phyloP scores from a whole-genome alignment of 2,797 vertebrate genomes.

The Catharus ustulatus region DNA sequence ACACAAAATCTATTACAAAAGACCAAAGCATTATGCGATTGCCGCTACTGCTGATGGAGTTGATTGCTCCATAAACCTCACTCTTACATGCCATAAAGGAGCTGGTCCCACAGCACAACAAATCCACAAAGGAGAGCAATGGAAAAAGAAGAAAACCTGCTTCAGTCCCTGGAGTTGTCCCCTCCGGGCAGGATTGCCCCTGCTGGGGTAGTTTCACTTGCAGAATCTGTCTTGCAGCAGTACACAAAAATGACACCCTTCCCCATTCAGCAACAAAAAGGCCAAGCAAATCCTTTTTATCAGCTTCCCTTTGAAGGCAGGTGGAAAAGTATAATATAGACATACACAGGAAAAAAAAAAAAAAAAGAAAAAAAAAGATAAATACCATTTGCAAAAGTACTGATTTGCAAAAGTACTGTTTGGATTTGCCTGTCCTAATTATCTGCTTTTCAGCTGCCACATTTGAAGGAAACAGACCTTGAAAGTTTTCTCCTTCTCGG shows the following conservation, averaged over 20 bases:
- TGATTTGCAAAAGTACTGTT: neutral
- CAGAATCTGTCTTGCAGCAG: neutral
- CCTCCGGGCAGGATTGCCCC: neutral
- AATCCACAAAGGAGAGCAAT: neutral
- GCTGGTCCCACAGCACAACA: neutral
- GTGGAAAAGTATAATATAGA: constrained; percentile 26
- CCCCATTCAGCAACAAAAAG: constrained; percentile 28
- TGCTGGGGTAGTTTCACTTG: constrained; percentile 26
- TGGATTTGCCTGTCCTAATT: neutral
- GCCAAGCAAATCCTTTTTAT: constrained; percentile 49
- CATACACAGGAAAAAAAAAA: neutral
- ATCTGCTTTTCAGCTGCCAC: constrained; percentile 9
- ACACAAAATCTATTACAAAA: constrained; percentile 18
- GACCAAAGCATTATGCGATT: neutral
- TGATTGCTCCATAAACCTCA: neutral
- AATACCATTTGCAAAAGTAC: neutral
- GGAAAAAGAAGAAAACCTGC: neutral
- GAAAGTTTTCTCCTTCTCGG: neutral
- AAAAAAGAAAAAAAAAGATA: neutral
- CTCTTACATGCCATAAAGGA: neutral
- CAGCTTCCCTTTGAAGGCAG: constrained; percentile 41
- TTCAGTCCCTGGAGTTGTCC: neutral
- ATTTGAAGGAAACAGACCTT: neutral
- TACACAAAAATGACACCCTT: neutral
- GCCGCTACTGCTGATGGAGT: neutral